Conservation (phyloP, 2,797 vertebrate species). For the Anniella stebbinsi region DNA sequence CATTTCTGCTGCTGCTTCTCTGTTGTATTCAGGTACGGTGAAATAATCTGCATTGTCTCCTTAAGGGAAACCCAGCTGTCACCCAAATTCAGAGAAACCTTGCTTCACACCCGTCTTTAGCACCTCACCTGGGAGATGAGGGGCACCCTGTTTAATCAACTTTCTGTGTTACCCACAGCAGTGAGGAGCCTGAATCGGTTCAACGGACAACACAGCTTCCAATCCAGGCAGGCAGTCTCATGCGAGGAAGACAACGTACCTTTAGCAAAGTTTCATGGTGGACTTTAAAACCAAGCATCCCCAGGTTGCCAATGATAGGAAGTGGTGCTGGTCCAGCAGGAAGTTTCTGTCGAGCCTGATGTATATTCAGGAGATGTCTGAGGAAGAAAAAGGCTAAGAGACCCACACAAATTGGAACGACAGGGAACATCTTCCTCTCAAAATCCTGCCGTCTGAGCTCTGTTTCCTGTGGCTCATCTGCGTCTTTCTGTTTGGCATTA, state of each 20-base stretch:
- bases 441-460: background rate
- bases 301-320: slow-evolving; percentile 2
- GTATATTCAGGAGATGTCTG: slow-evolving; percentile 39
- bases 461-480: background rate
- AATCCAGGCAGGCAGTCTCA: background rate
- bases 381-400: slow-evolving; percentile 25
- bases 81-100: too few species aligned
- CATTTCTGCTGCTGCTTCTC: too few species aligned
- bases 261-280: slow-evolving; percentile 22
- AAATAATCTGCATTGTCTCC: too few species aligned
- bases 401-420: background rate
- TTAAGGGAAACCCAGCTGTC: too few species aligned
- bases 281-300: slow-evolving; percentile 2
- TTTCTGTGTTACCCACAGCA: too few species aligned
- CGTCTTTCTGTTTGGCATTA: background rate
- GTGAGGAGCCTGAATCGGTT: too few species aligned
- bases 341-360: slow-evolving; percentile 16
- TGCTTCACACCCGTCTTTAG: too few species aligned
- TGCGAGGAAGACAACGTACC: background rate
- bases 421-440: background rate
- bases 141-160: too few species aligned
- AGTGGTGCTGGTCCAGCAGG: background rate
- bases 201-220: too few species aligned
- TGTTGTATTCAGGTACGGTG: too few species aligned
- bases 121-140: too few species aligned